Base-by-base conservation (phyloP, 2,113 vertebrate genomes). In the Crotalus horridus region DNA sequence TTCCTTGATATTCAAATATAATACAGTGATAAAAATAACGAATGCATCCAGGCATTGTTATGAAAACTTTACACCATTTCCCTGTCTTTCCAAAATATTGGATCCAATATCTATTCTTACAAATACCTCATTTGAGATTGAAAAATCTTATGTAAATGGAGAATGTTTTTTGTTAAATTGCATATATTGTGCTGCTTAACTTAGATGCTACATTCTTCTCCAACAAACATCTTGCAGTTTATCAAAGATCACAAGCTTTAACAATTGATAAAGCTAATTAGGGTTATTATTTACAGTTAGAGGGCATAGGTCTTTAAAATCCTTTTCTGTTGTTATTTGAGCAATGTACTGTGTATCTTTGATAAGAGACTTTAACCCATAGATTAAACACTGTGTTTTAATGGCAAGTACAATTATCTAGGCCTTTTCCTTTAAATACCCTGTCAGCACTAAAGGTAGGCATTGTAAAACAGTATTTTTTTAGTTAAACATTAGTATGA, bases 351-450 rank as follows among this genome's bases (percentile, higher is more conserved):
- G 94, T 24, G 0, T 94, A 96, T 95, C 96, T 97, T 96, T 97
- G 96, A 96, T 96, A 95, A 96, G 1, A 96, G 97, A 97, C 97
- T 96, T 97, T 97, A 96, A 95, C 97, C 97, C 95, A 93, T 93
- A 96, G 97, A 96, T 96, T 94, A 96, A 96, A 95, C 59, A 1
- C 91, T 95, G 85, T 93, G 95, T 95, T 95, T 96, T 95, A 93
- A 95, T 93, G 58, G 92, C 93, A 95, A 93, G 81, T 96, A 93
- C 91, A 92, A 94, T 94, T 94, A 95, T 92, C 91, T 93, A 93
- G 94, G 96, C 93, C 96, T 95, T 87, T 90, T 96, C 95, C 94
- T 95, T 91, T 92, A 95, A 96, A 95, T 90, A 61, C 87, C 90
- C 88, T 92, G 95, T 96, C 96, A 96, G 96, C 94, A 94, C 39